Base-by-base conservation (phyloP, 2,113 vertebrate genomes). In the Acinonyx jubatus region DNA sequence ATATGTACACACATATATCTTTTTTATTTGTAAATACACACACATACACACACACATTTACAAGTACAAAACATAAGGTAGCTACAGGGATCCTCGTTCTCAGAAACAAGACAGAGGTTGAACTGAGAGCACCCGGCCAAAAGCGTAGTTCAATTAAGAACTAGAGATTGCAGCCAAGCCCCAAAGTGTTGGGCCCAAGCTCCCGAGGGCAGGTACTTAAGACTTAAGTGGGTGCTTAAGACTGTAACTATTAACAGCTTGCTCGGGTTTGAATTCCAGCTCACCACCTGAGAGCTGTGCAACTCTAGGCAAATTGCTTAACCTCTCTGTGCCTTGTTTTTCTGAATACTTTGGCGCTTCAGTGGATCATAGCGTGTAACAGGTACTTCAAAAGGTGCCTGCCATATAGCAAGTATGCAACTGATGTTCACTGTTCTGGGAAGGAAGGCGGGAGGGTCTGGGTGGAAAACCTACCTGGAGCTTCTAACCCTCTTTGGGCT, bases 1-100 rank as follows among this genome's bases (percentile, higher is more conserved):
- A 55, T 4, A 18, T 2, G 1, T 2, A 55, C 18, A 6, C 16
- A 18, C 7, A 57, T 1, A 25, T 7, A 61, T 23, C 8, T 61
- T 23, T 61, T 61, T 61, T 61, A 61, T 61, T 61, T 61, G 57
- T 23, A 61, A 61, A 23, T 23, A 61, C 19, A 23, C 21, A 61
- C 21, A 23, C 18, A 61, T 7, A 61, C 21, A 61, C 18, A 61
- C 18, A 61, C 7, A 61, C 8, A 61, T 61, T 23, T 95, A 89
- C 74, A 95, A 86, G 68, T 27, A 81, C 27, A 86, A 69, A 87
- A 36, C 50, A 12, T 78, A 61, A 76, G 27, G 55, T 85, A 48
- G 80, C 5, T 87, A 12, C 7, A 7, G 2, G 55, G 41, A 7
- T 88, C 36, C 23, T 9, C 5, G 29, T 82, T 87, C 19, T 48